These are phyloP conservation scores for Podarcis raffonei DNA, from an alignment of 2,113 vertebrate genomes.

Conservation along the genomic window DNA sequence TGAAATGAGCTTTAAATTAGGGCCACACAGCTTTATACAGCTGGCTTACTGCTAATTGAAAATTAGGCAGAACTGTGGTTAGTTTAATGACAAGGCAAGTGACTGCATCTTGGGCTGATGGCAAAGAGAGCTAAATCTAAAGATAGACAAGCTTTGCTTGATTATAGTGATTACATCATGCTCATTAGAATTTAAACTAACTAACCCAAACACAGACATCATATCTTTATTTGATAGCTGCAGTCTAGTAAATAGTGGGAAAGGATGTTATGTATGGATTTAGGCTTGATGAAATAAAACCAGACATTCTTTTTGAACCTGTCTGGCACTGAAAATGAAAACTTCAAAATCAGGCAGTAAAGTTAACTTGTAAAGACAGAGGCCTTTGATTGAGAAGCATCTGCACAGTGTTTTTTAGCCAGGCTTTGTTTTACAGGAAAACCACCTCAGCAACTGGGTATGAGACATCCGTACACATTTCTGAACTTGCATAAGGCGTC, in stretches of 20 bases:
- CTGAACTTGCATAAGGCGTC: constrained; percentile 35
- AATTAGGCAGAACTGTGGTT: constrained; percentile 75
- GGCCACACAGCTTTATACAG: constrained; percentile 56
- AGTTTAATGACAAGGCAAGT: constrained; percentile 75
- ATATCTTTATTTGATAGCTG: constrained; percentile 84
- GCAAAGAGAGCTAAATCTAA: constrained; percentile 73
- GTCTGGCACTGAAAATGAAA: constrained; percentile 82
- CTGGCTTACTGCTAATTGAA: constrained; percentile 63
- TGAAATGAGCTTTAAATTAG: constrained; percentile 63
- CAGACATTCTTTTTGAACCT: constrained; percentile 85
- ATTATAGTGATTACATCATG: constrained; percentile 82
- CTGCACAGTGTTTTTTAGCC: constrained; percentile 74
- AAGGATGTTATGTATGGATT: constrained; percentile 82
- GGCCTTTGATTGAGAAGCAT: constrained; percentile 82
- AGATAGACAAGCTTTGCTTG: constrained; percentile 79
- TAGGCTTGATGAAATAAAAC: constrained; percentile 85
- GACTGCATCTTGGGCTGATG: constrained; percentile 70
- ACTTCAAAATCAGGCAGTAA: constrained; percentile 83
- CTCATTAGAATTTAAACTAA: constrained; percentile 78
- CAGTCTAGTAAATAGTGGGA: constrained; percentile 81
- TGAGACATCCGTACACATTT: constrained; percentile 39
- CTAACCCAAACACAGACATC: constrained; percentile 85
- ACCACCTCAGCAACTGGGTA: constrained; percentile 50
- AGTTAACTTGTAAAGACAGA: constrained; percentile 80
- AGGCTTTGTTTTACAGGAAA: constrained; percentile 72